Conservation (phyloP, 2,797 vertebrate species). For the Gobio occitaniae region DNA sequence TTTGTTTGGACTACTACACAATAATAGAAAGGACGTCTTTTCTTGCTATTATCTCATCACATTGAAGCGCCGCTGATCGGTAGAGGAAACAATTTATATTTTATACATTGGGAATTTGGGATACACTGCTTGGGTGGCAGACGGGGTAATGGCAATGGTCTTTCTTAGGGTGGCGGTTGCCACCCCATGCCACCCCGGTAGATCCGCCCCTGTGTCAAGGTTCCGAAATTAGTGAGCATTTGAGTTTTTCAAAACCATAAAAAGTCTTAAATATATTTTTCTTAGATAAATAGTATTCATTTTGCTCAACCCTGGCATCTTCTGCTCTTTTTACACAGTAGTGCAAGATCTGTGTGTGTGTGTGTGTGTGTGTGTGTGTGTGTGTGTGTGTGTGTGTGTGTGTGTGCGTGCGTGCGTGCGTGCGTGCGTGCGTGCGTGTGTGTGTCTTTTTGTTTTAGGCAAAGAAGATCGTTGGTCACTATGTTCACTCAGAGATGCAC, state of each 20-base stretch:
- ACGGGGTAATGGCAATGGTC: too few relatives aligned
- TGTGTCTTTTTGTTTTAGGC: not conserved
- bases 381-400: too few relatives aligned
- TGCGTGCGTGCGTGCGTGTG: not conserved
- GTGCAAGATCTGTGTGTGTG: not conserved
- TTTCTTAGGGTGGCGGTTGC: too few relatives aligned
- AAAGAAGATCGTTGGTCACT: not conserved
- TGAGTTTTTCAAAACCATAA: not conserved
- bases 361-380: not conserved
- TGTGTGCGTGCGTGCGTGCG: not conserved
- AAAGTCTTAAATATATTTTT: not conserved
- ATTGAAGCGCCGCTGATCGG: too few relatives aligned
- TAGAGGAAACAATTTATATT: too few relatives aligned
- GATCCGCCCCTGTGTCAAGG: too few relatives aligned
- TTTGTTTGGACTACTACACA: too few relatives aligned
- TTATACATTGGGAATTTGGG: too few relatives aligned
- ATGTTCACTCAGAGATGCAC: conserved; percentile 27
- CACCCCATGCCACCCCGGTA: too few relatives aligned
- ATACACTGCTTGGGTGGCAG: too few relatives aligned
- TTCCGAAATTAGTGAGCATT: not conserved
- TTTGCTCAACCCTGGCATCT: not conserved
- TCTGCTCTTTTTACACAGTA: not conserved
- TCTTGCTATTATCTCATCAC: too few relatives aligned
- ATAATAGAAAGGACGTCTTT: too few relatives aligned
- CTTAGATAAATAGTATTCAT: not conserved